Conservation (phyloP, 2,113 vertebrate genomes). For the Gallinago undulata region DNA sequence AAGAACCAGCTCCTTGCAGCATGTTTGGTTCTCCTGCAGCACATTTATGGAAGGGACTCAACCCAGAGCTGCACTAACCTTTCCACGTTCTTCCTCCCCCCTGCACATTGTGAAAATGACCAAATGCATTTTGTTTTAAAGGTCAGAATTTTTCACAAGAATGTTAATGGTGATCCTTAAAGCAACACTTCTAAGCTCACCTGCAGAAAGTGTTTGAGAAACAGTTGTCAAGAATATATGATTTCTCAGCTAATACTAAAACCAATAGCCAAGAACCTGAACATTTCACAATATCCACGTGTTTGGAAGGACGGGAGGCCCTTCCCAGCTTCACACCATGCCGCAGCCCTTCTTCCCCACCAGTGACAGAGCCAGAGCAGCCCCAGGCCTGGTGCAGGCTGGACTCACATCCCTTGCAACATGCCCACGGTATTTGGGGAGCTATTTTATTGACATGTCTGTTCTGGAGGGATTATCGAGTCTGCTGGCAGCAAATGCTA, state of each 20-base stretch:
- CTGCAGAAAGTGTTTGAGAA: not conserved
- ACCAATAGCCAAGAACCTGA: not conserved
- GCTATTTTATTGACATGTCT: not conserved
- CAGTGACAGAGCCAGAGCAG: not conserved
- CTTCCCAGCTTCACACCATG: not conserved
- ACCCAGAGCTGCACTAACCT: not conserved
- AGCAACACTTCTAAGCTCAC: not conserved
- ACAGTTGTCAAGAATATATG: not conserved
- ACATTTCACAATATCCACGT: fast-evolving
- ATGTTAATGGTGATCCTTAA: not conserved
- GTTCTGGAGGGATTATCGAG: not conserved
- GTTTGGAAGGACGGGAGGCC: not conserved
- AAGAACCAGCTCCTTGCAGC: not conserved
- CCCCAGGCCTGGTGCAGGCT: not conserved
- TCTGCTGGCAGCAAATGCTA: constrained; percentile 9
- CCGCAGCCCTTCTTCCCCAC: not conserved
- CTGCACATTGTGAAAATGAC: not conserved
- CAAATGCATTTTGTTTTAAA: not conserved
- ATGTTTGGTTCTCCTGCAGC: not conserved
- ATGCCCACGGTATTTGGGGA: not conserved
- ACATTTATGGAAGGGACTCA: not conserved
- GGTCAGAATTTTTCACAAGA: not conserved
- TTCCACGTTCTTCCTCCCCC: not conserved
- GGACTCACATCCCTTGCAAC: not conserved
- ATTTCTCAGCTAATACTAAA: not conserved